These are phyloP conservation scores for Aurelia aurita DNA, from an alignment of 30 jellyfish, hydroid and myxozoan species.

Conservation along the genomic window DNA sequence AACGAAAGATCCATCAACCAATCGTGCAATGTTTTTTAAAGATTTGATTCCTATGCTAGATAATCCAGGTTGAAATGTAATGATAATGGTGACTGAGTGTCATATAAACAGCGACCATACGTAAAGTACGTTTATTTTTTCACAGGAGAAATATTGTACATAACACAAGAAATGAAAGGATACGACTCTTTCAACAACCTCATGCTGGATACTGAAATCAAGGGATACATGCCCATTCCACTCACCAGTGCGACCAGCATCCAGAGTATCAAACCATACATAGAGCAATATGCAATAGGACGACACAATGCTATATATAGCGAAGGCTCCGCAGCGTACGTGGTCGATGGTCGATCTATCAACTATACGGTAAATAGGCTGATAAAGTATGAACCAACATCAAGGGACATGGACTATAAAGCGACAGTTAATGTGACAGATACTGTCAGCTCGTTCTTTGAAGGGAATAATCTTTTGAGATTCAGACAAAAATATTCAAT, in stretches of 20 bases:
- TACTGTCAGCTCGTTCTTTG: conserved; percentile 30
- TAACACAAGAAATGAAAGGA: conserved; percentile 72
- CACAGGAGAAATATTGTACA: conserved; percentile 68
- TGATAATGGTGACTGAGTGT: too few species aligned
- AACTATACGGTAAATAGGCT: conserved; percentile 44
- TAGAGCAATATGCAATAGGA: conserved; percentile 37
- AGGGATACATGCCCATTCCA: conserved; percentile 69
- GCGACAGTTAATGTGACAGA: conserved; percentile 21
- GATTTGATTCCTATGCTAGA: too few species aligned
- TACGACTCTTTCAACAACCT: conserved; percentile 60
- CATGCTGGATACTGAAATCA: conserved; percentile 53
- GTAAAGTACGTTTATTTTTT: not conserved
- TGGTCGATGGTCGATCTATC: conserved; percentile 33
- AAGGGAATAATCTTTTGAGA: conserved; percentile 6
- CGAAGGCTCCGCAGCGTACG: conserved; percentile 49
- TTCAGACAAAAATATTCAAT: conserved; percentile 32
- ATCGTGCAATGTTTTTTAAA: too few species aligned
- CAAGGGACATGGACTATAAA: conserved; percentile 3
- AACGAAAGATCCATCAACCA: too few species aligned
- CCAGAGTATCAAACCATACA: conserved; percentile 35
- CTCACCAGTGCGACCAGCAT: conserved; percentile 29
- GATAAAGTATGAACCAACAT: conserved; percentile 21
- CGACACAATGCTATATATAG: conserved; percentile 35
- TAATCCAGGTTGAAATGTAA: too few species aligned
- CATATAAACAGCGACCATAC: too few species aligned